Conservation (phyloP, 2,888 invertebrate species). For the Pristionchus fissidentatus region DNA sequence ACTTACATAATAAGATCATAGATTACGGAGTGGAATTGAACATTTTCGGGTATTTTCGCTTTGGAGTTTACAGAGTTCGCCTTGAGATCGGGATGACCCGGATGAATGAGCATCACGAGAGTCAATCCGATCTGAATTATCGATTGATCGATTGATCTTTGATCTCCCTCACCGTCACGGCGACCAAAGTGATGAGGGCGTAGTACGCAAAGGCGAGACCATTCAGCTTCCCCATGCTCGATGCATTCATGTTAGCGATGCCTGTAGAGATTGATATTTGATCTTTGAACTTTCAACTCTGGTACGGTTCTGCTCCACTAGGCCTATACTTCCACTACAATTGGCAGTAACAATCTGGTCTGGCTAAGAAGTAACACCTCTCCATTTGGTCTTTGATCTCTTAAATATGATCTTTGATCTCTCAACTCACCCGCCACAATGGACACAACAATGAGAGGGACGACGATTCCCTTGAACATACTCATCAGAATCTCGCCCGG, state of each 20-base stretch:
- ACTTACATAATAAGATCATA: slow-evolving; percentile 40
- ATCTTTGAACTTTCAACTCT: slow-evolving; percentile 7
- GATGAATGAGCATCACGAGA: slow-evolving; percentile 5
- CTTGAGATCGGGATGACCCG: slow-evolving; percentile 16
- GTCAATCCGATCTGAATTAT: slow-evolving; percentile 2
- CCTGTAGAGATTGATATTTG: not conserved
- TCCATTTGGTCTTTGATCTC: slow-evolving; percentile 24
- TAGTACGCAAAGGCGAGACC: slow-evolving; percentile 30
- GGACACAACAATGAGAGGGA: slow-evolving; percentile 44
- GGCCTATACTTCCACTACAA: not conserved
- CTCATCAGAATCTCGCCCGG: slow-evolving; percentile 43
- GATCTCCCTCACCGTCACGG: slow-evolving; percentile 8
- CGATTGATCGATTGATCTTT: not conserved
- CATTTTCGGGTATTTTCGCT: slow-evolving; percentile 28
- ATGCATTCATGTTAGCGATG: slow-evolving; percentile 23
- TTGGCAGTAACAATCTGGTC: not conserved
- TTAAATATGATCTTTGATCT: not conserved
- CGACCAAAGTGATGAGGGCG: slow-evolving; percentile 32
- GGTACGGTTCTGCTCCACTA: not conserved
- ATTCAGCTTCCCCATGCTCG: slow-evolving; percentile 11
- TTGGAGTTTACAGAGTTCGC: not conserved
- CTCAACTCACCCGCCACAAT: slow-evolving; percentile 32
- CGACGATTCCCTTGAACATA: slow-evolving; percentile 42
- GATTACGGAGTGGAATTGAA: slow-evolving; percentile 35
- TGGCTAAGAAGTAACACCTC: too few species aligned